Percentiles rank a stretch among this genome's conserved stretches.
phyloP scores from a whole-genome alignment of 2,888 invertebrate genomes.

The Leptinotarsa peninsularis region DNA sequence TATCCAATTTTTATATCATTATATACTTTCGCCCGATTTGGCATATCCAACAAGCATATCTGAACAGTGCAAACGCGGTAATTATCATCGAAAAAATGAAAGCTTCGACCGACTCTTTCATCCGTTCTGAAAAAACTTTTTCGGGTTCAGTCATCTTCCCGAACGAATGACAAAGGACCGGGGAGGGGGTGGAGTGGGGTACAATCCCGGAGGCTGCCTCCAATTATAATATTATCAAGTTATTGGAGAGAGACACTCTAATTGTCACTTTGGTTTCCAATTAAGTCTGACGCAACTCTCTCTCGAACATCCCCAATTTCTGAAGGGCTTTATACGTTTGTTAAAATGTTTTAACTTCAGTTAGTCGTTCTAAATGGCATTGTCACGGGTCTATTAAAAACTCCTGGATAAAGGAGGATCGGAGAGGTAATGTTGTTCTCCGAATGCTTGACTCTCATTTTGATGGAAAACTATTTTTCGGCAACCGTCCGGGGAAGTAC shows the following conservation, averaged over 20 bases:
- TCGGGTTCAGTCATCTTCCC: constrained; percentile 19
- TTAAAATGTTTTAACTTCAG: constrained; percentile 46
- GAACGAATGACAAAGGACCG: constrained; percentile 10
- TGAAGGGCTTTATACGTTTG: constrained; percentile 47
- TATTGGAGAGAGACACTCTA: constrained; percentile 59
- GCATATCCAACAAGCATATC: constrained; percentile 49
- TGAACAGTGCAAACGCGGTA: constrained; percentile 37
- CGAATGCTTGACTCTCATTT: no score
- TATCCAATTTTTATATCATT: constrained; percentile 60
- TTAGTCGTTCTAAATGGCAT: constrained; percentile 39
- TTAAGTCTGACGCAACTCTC: constrained; percentile 61
- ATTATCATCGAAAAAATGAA: constrained; percentile 45
- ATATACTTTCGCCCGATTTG: constrained; percentile 62
- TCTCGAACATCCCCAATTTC: constrained; percentile 53
- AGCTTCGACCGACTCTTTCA: constrained; percentile 30
- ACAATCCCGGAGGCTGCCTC: constrained; percentile 59
- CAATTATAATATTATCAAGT: constrained; percentile 65
- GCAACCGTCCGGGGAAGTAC: no score
- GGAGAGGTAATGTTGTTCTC: no score
- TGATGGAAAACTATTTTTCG: no score
- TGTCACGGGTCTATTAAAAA: constrained; percentile 25
- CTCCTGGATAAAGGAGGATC: background rate
- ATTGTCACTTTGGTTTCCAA: constrained; percentile 66
- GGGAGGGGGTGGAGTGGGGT: constrained; percentile 48
- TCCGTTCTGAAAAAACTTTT: constrained; percentile 37